Evolutionary conservation across 2,888 invertebrate genomes (phyloP), one percentile per base, ranked within the genome.

Genomic region (Pecten maximus): DNA sequence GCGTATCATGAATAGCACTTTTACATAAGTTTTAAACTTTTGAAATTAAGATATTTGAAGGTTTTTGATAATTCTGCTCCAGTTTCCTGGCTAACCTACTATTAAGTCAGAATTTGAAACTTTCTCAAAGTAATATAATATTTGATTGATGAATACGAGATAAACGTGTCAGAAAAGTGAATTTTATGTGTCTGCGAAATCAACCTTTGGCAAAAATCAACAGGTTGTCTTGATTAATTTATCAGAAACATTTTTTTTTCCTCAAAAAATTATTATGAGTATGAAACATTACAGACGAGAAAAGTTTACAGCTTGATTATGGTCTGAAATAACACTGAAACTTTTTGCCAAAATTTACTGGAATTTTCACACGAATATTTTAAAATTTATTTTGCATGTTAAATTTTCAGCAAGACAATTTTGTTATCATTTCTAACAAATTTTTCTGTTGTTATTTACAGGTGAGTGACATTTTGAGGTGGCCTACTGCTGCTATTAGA

Each of bases 101-200:
- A 74, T 74, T 35, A 35, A 28, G 28, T 28, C 28, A 28, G 35
- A 74, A 74, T 74, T 12, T 12, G 74, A 74, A 74, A 74, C 74
- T 74, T 74, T 74, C 74, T 74, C 74, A 74, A 74, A 28, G 74
- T 74, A 74, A 74, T 28, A 3, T 74, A 35, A 74, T 74, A 74
- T 74, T 23, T 6, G 74, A 74, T 35, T 6, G 74, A 4, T 6
- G 74, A 74, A 35, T 23, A 23, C 10, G 23, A 28, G 74, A 74
- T 74, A 74, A 74, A 74, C 10, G 35, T 74, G 74, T 74, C 74
- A 74, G 74, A 74, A 74, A 74, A 74, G 8, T 6, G 15, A 28
- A 74, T 74, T 74, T 74, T 74, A 74, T 74, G 74, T 74, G 74
- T 74, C 74, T 74, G 74, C 74, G 28, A 74, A 28, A 74, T 35